Base-by-base conservation (phyloP, 2,888 invertebrate genomes). In the Nemurella pictetii region DNA sequence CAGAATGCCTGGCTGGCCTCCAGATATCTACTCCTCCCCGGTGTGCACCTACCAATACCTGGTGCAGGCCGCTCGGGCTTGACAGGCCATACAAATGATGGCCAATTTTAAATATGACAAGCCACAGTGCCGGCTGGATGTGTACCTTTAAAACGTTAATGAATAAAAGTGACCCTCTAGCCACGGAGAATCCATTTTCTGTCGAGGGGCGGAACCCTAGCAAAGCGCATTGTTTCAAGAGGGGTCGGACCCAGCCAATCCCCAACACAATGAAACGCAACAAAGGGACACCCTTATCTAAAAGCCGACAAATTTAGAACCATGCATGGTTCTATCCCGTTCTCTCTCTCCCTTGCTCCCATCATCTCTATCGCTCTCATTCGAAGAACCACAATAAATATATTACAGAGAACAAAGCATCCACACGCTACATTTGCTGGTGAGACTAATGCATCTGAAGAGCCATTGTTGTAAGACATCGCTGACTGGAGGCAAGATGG, bases 171-270 rank as follows among this genome's bases (percentile, higher is more conserved):
- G 84, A 80, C 85, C 83, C 84, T 84, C 82, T 12, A 55, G 55
- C 82, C 77, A 77, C 83, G 73, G 77, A 85, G 84, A 85, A 86
- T 85, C 84, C 85, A 85, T 86, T 86, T 85, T 84, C 78, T 84
- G 35, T 81, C n/a, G 28, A 72, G 77, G 81, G 83, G 86, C 72
- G 86, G 86, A 86, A 86, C 86, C 85, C 86, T 87, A 86, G 84
- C 86, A 87, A 87, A 87, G 86, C 87, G 86, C 86, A 88, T 88
- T 88, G 88, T 88, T 88, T 88, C 88, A 88, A 87, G 86, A 85
- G 87, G 87, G 86, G 87, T 75, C 85, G 29, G 74, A 32, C 5
- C 83, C 20, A 83, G 84, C 85, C 86, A 87, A 86, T 86, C 86
- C 83, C 78, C 28, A 78, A 84, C 28, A 86, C 84, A 86, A 85